These are phyloP conservation scores for Sinocyclocheilus anophthalmus DNA, from an alignment of 2,113 vertebrate genomes.

Conservation along the genomic window DNA sequence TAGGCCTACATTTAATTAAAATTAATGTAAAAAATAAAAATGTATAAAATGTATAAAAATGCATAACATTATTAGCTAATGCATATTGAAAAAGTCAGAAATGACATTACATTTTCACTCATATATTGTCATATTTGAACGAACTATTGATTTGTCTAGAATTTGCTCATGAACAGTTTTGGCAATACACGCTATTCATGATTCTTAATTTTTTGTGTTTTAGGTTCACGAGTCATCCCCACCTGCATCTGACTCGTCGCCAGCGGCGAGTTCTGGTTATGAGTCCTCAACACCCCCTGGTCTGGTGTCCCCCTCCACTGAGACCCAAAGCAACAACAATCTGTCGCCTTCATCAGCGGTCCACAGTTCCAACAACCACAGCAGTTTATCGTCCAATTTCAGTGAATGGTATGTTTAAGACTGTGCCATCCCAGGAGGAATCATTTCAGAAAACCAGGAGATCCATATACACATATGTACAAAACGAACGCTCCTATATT, in stretches of 20 bases:
- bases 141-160: neutral
- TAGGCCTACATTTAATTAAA: neutral
- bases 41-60: too few relatives aligned
- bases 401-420: conserved; percentile 98
- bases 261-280: conserved; percentile 92
- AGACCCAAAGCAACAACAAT: conserved; percentile 88
- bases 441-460: conserved; percentile 64
- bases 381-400: conserved; percentile 95
- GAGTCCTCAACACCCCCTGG: conserved; percentile 93
- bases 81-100: neutral
- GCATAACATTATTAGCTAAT: neutral
- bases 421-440: conserved; percentile 65
- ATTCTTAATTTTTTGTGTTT: neutral
- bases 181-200: neutral
- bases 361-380: conserved; percentile 84
- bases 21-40: neutral
- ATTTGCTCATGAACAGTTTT: neutral
- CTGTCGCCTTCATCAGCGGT: conserved; percentile 84
- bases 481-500: conserved; percentile 62
- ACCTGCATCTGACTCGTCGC: conserved; percentile 89
- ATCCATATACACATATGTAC: conserved; percentile 60
- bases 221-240: conserved; percentile 92
- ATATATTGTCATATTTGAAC: neutral
- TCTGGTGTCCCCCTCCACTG: conserved; percentile 89
- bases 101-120: neutral